Conservation (phyloP, 2,888 invertebrate species). For the Volucella bombylans region DNA sequence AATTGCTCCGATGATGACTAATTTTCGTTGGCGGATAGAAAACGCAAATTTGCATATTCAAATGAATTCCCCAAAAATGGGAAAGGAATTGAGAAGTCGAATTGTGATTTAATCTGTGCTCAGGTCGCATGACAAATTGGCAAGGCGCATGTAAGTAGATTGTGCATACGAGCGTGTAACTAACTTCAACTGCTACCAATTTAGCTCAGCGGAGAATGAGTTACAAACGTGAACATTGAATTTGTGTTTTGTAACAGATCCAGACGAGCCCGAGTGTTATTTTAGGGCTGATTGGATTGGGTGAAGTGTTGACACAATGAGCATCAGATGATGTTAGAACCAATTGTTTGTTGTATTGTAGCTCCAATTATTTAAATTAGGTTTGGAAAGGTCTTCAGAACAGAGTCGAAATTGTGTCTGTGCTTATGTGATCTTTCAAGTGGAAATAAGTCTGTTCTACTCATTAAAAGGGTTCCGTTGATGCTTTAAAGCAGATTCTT, state of each 20-base stretch:
- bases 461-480: too few species aligned
- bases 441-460: too few species aligned
- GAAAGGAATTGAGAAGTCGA: constrained; percentile 28
- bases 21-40: constrained; percentile 6
- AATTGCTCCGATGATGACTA: constrained; percentile 45
- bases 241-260: background rate
- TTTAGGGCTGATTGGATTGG: constrained; percentile 7
- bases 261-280: background rate
- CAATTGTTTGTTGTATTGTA: background rate
- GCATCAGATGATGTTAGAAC: constrained; percentile 10
- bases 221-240: constrained; percentile 27
- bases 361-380: constrained; percentile 5
- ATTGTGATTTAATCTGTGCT: constrained; percentile 30
- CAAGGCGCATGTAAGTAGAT: constrained; percentile 37
- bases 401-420: too few species aligned
- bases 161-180: constrained; percentile 43
- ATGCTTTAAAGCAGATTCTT: too few species aligned
- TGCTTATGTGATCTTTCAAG: too few species aligned
- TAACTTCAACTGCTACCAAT: background rate
- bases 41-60: constrained; percentile 54
- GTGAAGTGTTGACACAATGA: constrained; percentile 15
- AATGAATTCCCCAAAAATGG: constrained; percentile 59
- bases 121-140: constrained; percentile 58
- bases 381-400: background rate
- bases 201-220: constrained; percentile 11